Conservation (phyloP, 1,140 invertebrate genomes). For the Planococcus citri region DNA sequence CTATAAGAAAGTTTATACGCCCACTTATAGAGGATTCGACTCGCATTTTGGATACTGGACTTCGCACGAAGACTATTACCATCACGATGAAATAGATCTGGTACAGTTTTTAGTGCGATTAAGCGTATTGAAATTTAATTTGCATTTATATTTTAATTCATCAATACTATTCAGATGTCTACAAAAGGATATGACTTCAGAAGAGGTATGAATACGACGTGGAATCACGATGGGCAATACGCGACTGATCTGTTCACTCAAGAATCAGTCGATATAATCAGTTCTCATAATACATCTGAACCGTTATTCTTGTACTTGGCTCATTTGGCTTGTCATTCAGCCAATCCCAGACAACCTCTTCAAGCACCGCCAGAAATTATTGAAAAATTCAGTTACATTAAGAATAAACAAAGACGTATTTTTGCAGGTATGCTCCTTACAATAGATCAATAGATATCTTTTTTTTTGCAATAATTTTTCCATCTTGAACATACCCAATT, state of each 20-base stretch:
- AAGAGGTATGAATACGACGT: conserved; percentile 41
- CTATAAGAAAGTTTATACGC: conserved; percentile 53
- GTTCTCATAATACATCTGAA: conserved; percentile 34
- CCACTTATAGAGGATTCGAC: conserved; percentile 66
- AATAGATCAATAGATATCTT: too few relatives aligned
- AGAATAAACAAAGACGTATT: conserved; percentile 37
- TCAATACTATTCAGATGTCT: too few relatives aligned
- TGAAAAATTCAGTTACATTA: conserved; percentile 59
- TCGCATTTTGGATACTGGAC: conserved; percentile 72
- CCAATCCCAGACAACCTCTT: conserved; percentile 36
- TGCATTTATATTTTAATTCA: too few relatives aligned
- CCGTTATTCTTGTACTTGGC: conserved; percentile 70
- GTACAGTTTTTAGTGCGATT: too few relatives aligned
- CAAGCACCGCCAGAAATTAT: conserved; percentile 56
- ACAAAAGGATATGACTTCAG: conserved; percentile 41
- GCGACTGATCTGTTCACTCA: conserved; percentile 45
- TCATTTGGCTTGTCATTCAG: conserved; percentile 68
- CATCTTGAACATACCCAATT: too few relatives aligned
- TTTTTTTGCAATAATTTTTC: too few relatives aligned
- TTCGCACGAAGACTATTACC: conserved; percentile 35
- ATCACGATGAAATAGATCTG: background rate
- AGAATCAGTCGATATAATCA: conserved; percentile 41
- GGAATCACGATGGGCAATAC: conserved; percentile 41
- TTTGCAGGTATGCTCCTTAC: too few relatives aligned
- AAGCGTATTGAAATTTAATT: too few relatives aligned